Evolutionary conservation across 2,113 vertebrate species (phyloP).

Genomic region (Capricornis sumatraensis): DNA sequence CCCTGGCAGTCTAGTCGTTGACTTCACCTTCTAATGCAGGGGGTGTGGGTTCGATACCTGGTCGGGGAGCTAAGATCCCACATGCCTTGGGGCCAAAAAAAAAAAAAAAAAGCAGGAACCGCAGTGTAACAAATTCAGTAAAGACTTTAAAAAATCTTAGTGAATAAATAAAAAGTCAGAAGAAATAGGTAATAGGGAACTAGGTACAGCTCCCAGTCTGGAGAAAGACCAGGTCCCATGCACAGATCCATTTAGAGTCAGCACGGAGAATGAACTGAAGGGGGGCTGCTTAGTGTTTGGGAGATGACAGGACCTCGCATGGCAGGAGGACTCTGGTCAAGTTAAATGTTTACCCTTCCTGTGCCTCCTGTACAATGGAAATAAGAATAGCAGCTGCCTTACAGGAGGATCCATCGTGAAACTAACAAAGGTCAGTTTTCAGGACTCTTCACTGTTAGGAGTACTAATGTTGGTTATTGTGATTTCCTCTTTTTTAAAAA

Average conservation of each 20-base stretch:
- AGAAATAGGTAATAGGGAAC: neutral
- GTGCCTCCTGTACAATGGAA: neutral
- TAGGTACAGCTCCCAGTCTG: neutral
- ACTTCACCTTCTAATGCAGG: neutral
- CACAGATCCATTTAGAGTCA: neutral
- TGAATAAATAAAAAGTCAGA: neutral
- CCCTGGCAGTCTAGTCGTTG: neutral
- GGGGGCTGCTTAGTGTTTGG: neutral
- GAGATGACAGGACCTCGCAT: neutral
- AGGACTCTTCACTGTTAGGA: neutral
- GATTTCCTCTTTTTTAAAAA: neutral
- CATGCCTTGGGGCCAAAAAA: neutral
- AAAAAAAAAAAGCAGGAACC: neutral
- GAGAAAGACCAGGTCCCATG: neutral
- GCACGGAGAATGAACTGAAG: neutral
- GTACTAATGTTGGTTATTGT: neutral
- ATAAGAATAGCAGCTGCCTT: neutral
- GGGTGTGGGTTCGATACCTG: neutral
- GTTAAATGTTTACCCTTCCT: neutral
- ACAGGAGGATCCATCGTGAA: neutral
- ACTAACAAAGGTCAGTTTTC: neutral
- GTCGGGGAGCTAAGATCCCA: neutral
- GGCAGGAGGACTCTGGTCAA: neutral
- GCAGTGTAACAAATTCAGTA: neutral
- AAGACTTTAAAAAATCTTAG: neutral